phyloP scores from a whole-genome alignment of 1,140 invertebrate genomes.

The Papilio dardanus region DNA sequence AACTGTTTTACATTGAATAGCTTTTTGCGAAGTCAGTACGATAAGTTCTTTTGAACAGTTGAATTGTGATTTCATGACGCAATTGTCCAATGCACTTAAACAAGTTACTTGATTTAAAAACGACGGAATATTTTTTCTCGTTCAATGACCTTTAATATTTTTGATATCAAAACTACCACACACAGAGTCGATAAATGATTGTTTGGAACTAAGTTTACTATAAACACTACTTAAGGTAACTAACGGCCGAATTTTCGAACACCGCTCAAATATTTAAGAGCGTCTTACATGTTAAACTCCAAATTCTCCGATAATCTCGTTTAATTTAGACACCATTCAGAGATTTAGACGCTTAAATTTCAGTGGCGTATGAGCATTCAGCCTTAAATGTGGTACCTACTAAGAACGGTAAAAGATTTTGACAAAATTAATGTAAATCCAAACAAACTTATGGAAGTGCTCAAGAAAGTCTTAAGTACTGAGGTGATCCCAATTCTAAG shows the following conservation, averaged over 20 bases:
- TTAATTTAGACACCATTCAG: too few relatives aligned
- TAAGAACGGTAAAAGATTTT: background rate
- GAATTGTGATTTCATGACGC: constrained; percentile 18
- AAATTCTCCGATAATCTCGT: too few relatives aligned
- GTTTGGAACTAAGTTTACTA: too few relatives aligned
- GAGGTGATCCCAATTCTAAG: background rate
- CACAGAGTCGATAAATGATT: too few relatives aligned
- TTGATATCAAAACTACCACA: too few relatives aligned
- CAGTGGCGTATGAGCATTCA: too few relatives aligned
- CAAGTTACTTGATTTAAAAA: constrained; percentile 1
- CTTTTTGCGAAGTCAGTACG: constrained; percentile 10
- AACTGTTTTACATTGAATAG: constrained; percentile 24
- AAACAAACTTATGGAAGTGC: background rate
- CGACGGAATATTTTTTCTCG: background rate
- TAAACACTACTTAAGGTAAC: too few relatives aligned
- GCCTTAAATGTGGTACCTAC: too few relatives aligned
- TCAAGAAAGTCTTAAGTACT: background rate
- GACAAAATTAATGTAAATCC: background rate
- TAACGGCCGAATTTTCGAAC: too few relatives aligned
- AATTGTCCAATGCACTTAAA: constrained; percentile 3
- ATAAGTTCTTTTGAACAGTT: constrained; percentile 13
- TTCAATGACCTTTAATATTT: background rate
- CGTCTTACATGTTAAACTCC: too few relatives aligned
- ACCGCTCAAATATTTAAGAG: too few relatives aligned
- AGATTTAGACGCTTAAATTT: too few relatives aligned